A percentile compares a stretch with the other conserved stretches of the same genome.
Conservation (phyloP, 2,888 invertebrate species). For the Scaptodrosophila latifasciaeformis region DNA sequence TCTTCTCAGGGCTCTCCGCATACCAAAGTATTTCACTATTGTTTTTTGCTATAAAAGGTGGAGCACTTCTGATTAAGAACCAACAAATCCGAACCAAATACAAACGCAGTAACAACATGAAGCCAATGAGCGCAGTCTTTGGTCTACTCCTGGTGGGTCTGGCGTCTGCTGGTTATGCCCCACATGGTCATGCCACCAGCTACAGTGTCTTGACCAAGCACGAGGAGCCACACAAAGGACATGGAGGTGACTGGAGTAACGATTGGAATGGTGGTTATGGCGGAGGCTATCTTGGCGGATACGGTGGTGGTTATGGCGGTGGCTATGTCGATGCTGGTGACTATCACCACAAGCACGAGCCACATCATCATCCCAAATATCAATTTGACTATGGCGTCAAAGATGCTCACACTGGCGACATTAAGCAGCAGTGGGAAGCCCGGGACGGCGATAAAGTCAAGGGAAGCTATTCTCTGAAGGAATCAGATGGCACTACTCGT, state of each 20-base stretch:
- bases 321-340: constrained; percentile 52
- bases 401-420: constrained; percentile 76
- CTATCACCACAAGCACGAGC: constrained; percentile 72
- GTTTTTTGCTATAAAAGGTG: constrained; percentile 20
- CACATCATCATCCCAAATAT: constrained; percentile 75
- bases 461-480: constrained; percentile 75
- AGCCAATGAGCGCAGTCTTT: constrained; percentile 37
- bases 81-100: constrained; percentile 33
- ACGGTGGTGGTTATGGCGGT: constrained; percentile 47
- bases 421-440: constrained; percentile 76
- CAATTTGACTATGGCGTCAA: constrained; percentile 76
- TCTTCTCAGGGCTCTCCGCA: neutral
- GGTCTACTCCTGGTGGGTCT: constrained; percentile 41
- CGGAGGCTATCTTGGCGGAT: constrained; percentile 24
- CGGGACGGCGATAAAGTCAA: constrained; percentile 77
- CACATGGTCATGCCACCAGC: constrained; percentile 54
- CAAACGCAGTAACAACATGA: constrained; percentile 32
- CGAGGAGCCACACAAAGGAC: constrained; percentile 53
- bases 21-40: neutral
- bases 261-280: constrained; percentile 19
- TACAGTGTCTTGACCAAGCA: constrained; percentile 68
- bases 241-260: constrained; percentile 28
- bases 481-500: constrained; percentile 76
- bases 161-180: constrained; percentile 37
- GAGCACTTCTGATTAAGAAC: constrained; percentile 43